A percentile compares a stretch with the other conserved stretches of the same genome.
Evolutionary conservation across 2,888 invertebrate genomes (phyloP).

Genomic region (Synanthedon tipuliformis): DNA sequence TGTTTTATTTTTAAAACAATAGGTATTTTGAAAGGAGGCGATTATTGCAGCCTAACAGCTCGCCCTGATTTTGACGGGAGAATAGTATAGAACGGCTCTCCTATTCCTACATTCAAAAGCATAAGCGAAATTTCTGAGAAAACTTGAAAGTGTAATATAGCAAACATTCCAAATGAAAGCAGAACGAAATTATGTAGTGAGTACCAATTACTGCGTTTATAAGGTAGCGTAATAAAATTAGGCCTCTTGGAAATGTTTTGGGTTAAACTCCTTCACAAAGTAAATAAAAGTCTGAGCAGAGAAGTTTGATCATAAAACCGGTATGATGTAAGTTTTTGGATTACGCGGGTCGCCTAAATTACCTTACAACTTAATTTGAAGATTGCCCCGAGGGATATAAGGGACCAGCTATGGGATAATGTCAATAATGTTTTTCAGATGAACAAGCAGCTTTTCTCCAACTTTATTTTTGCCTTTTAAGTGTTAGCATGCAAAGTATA

Average conservation of each 20-base stretch:
- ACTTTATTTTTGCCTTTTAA: neutral
- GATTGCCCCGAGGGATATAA: constrained; percentile 4
- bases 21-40: too few relatives aligned
- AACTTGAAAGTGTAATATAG: too few relatives aligned
- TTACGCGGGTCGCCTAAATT: constrained; percentile 4
- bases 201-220: neutral
- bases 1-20: too few relatives aligned
- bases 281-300: constrained; percentile 8
- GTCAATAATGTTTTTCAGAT: constrained; percentile 1
- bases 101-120: too few relatives aligned
- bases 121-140: too few relatives aligned
- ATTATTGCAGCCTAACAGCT: too few relatives aligned
- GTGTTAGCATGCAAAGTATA: too few relatives aligned
- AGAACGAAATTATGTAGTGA: too few relatives aligned
- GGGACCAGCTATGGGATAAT: constrained; percentile 2
- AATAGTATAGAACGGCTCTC: too few relatives aligned
- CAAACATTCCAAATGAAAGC: too few relatives aligned
- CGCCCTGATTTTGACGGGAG: too few relatives aligned
- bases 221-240: constrained; percentile 1
- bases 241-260: constrained; percentile 5
- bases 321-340: constrained; percentile 7
- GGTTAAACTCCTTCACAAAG: constrained; percentile 5
- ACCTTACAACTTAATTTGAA: constrained; percentile 5
- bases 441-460: neutral
- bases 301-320: constrained; percentile 9